Evolutionary conservation across 2,797 vertebrate species (phyloP).

Genomic region (Numenius phaeopus): DNA sequence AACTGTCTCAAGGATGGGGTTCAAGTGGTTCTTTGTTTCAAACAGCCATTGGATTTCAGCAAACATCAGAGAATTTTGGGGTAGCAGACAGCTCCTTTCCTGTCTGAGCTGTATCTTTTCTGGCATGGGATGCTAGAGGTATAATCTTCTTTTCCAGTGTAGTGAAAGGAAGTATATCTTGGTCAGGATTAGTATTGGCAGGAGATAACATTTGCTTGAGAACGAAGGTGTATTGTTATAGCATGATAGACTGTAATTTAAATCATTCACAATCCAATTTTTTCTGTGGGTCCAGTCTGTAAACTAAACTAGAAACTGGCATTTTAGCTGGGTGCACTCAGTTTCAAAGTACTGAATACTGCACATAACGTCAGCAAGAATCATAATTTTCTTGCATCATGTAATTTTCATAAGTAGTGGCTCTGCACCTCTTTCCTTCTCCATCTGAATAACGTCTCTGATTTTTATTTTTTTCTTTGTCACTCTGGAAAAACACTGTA

Average conservation of each 20-base stretch:
- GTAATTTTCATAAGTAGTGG: background rate
- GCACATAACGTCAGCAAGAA: background rate
- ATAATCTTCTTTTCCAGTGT: background rate
- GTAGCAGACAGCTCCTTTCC: background rate
- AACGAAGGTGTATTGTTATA: background rate
- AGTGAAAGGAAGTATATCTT: background rate
- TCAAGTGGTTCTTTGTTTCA: background rate
- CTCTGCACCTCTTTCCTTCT: background rate
- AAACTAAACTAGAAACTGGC: background rate
- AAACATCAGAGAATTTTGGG: background rate
- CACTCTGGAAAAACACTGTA: background rate
- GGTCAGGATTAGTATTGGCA: background rate
- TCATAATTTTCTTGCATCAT: background rate
- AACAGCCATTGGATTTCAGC: background rate
- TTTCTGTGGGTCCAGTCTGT: background rate
- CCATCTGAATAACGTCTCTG: background rate
- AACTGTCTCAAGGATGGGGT: background rate
- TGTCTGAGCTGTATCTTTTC: background rate
- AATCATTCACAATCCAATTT: background rate
- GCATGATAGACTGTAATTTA: background rate
- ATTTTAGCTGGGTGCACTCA: background rate
- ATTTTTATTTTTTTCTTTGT: background rate
- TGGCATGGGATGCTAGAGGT: background rate
- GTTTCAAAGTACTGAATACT: background rate
- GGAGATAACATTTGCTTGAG: background rate